Percentiles rank a stretch among this genome's conserved stretches.
These are phyloP conservation scores for Drosophila ficusphila DNA, from an alignment of 1,140 invertebrate genomes.

Conservation along the genomic window DNA sequence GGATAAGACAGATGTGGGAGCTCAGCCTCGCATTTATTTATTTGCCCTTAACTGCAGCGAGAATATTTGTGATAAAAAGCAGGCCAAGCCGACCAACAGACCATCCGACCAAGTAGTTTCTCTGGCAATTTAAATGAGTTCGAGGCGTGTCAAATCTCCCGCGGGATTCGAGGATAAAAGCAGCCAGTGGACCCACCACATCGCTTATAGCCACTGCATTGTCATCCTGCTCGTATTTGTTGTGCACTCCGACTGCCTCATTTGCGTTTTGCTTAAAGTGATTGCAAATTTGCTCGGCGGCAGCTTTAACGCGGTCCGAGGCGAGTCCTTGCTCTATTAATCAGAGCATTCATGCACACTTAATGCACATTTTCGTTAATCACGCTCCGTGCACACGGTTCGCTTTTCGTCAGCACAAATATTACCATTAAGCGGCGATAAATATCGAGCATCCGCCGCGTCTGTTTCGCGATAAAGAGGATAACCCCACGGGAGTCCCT, in stretches of 20 bases:
- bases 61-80: slow-evolving; percentile 47
- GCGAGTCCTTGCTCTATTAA: slow-evolving; percentile 56
- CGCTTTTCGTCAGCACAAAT: slow-evolving; percentile 17
- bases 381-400: slow-evolving; percentile 48
- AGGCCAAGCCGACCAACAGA: slow-evolving; percentile 32
- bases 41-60: slow-evolving; percentile 59
- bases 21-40: slow-evolving; percentile 51
- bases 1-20: slow-evolving; percentile 48
- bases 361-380: slow-evolving; percentile 74
- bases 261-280: slow-evolving; percentile 48
- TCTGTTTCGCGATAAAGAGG: background rate
- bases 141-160: slow-evolving; percentile 36
- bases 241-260: slow-evolving; percentile 40
- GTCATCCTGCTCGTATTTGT: slow-evolving; percentile 58
- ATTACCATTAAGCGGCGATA: slow-evolving; percentile 2
- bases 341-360: slow-evolving; percentile 68
- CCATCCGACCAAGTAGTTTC: slow-evolving; percentile 30
- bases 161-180: background rate
- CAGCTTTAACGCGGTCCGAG: slow-evolving; percentile 38
- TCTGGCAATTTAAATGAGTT: slow-evolving; percentile 51
- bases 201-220: slow-evolving; percentile 45
- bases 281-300: slow-evolving; percentile 37
- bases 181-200: slow-evolving; percentile 4
- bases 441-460: slow-evolving; percentile 5
- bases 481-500: background rate